phyloP scores from a whole-genome alignment of 2,113 vertebrate species.

The Chamaea fasciata region DNA sequence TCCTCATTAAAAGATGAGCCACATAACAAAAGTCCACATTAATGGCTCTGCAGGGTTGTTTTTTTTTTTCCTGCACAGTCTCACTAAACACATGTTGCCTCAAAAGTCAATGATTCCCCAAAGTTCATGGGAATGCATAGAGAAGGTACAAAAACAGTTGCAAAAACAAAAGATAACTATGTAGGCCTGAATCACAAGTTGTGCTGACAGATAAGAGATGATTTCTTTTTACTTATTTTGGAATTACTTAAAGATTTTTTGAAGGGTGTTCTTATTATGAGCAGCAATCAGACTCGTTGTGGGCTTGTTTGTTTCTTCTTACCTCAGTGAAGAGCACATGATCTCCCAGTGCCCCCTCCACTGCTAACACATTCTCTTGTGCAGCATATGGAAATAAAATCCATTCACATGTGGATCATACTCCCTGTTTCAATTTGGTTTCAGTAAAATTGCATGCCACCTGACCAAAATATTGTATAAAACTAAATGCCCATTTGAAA shows the following conservation, averaged over 20 bases:
- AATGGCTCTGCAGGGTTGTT: background rate
- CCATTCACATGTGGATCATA: background rate
- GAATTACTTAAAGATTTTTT: background rate
- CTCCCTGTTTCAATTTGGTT: background rate
- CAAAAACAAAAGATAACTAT: background rate
- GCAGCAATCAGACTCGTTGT: background rate
- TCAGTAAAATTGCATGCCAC: background rate
- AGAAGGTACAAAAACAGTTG: background rate
- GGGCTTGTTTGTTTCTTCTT: background rate
- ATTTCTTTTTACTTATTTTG: background rate
- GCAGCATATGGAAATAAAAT: background rate
- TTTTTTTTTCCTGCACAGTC: background rate
- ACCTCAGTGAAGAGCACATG: background rate
- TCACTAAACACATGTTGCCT: background rate
- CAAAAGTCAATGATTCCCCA: background rate
- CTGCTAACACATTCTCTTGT: background rate
- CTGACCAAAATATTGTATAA: background rate
- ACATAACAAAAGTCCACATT: background rate
- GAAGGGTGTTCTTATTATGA: accelerated
- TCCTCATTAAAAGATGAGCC: background rate
- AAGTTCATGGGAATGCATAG: background rate
- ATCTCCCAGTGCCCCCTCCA: background rate
- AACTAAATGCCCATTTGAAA: background rate
- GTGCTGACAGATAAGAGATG: background rate
- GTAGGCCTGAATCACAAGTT: background rate